Evolutionary conservation across 2,797 vertebrate species (phyloP).

Genomic region (Esox lucius): DNA sequence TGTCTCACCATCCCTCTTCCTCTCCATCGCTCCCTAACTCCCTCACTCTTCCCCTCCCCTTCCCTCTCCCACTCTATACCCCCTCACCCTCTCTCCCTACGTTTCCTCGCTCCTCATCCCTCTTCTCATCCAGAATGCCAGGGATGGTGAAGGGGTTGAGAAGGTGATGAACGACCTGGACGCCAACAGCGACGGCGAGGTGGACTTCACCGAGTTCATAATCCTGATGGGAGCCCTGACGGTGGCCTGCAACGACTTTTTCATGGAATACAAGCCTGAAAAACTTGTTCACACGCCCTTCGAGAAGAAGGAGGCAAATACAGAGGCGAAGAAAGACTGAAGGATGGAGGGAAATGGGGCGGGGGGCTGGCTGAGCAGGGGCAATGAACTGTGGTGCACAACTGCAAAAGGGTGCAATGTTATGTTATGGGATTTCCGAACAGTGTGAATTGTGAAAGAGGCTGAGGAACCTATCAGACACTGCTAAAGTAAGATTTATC

Average conservation of each 20-base stretch:
- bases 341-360: background rate
- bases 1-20: too few species aligned
- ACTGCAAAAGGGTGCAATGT: slow-evolving; percentile 19
- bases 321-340: slow-evolving; percentile 65
- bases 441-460: slow-evolving; percentile 22
- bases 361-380: background rate
- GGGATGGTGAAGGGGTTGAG: slow-evolving; percentile 81
- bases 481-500: background rate
- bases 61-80: background rate
- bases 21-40: too few species aligned
- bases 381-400: slow-evolving; percentile 6
- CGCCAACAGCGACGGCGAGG: slow-evolving; percentile 80
- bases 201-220: slow-evolving; percentile 85
- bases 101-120: background rate
- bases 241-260: slow-evolving; percentile 95
- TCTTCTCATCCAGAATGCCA: slow-evolving; percentile 63
- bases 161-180: slow-evolving; percentile 83
- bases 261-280: slow-evolving; percentile 78
- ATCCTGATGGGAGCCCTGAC: slow-evolving; percentile 95
- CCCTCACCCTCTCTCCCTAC: background rate
- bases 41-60: too few species aligned
- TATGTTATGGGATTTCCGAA: slow-evolving; percentile 58
- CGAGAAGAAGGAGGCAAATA: slow-evolving; percentile 75
- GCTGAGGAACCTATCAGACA: background rate
- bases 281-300: slow-evolving; percentile 37